A percentile compares a stretch with the other conserved stretches of the same genome.
Conservation (phyloP, 2,113 vertebrate species). For the Microtus pennsylvanicus region DNA sequence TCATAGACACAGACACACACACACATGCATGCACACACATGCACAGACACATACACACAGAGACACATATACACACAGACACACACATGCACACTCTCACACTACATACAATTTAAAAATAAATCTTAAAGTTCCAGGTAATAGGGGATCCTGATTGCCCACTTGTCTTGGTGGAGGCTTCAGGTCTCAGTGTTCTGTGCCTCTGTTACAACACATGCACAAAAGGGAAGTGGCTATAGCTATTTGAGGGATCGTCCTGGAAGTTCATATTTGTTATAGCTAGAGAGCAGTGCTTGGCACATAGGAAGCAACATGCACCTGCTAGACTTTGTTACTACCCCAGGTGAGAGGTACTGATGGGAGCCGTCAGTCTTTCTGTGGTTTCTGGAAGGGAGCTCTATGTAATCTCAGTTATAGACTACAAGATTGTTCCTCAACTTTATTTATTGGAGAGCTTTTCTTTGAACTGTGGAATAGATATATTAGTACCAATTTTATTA, state of each 20-base stretch:
- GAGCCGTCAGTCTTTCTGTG: neutral
- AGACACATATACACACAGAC: neutral
- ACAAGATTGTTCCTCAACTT: slow-evolving; percentile 57
- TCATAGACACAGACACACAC: neutral
- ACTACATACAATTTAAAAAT: neutral
- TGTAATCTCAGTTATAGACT: slow-evolving; percentile 63
- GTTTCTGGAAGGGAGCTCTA: slow-evolving; percentile 38
- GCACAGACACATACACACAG: neutral
- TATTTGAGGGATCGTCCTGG: neutral
- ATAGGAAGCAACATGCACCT: neutral
- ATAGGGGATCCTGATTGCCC: neutral
- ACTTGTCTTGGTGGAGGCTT: neutral
- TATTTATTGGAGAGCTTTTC: neutral
- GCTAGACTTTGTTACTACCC: slow-evolving; percentile 27
- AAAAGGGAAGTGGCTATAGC: neutral
- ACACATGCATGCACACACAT: neutral
- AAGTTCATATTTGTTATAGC: neutral
- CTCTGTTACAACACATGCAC: neutral
- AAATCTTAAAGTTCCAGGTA: neutral
- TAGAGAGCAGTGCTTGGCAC: neutral
- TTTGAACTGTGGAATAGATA: slow-evolving; percentile 43
- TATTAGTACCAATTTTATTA: slow-evolving; percentile 60
- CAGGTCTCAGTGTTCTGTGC: neutral
- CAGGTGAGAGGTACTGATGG: slow-evolving; percentile 59
- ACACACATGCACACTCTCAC: neutral